A percentile compares a stretch with the other conserved stretches of the same genome.
Conservation (phyloP, 2,888 invertebrate genomes). For the Aleiodes alternator region DNA sequence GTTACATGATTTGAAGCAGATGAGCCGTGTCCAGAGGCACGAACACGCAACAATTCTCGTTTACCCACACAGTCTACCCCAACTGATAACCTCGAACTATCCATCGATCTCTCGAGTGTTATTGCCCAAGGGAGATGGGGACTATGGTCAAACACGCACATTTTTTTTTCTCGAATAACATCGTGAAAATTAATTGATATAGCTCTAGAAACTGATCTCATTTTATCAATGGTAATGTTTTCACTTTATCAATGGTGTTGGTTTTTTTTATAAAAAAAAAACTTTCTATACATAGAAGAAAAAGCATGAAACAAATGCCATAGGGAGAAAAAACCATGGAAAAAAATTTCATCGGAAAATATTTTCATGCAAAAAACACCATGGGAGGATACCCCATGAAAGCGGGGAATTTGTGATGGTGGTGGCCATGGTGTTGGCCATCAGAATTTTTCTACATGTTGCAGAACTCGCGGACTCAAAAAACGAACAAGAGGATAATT, state of each 20-base stretch:
- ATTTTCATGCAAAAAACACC: too few relatives aligned
- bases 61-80: conserved; percentile 12
- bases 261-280: too few relatives aligned
- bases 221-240: conserved; percentile 14
- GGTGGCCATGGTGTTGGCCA: too few relatives aligned
- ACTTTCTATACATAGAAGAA: too few relatives aligned
- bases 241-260: background rate
- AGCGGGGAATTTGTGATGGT: too few relatives aligned
- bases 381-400: too few relatives aligned
- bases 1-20: conserved; percentile 43
- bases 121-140: background rate
- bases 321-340: too few relatives aligned
- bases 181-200: conserved; percentile 23
- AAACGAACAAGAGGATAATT: too few relatives aligned
- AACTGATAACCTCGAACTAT: background rate
- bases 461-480: too few relatives aligned
- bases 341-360: too few relatives aligned
- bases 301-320: too few relatives aligned
- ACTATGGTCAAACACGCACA: background rate
- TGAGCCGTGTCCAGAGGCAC: conserved; percentile 45
- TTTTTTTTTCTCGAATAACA: conserved; percentile 11
- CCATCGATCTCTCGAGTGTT: conserved; percentile 32
- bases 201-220: conserved; percentile 16
- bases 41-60: conserved; percentile 52
- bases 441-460: too few relatives aligned